Base-by-base conservation (phyloP, 2,888 invertebrate species). In the Pycnomerus fuliginosus region DNA sequence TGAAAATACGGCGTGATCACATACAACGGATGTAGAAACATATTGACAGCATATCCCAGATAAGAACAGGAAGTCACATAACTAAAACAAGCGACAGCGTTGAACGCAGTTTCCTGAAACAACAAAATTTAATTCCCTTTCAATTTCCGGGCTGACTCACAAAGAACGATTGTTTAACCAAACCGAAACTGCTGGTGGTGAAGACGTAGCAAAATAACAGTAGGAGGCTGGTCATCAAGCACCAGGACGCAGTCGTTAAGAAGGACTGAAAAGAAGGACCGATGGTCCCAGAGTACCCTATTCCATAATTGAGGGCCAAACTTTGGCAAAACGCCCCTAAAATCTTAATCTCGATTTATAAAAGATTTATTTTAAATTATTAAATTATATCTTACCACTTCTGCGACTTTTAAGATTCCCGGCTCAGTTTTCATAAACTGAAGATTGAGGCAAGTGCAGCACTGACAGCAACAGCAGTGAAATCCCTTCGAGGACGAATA, bases 261-360 rank as follows among this genome's bases (percentile, higher is more conserved):
- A 90, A 87, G 23, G 90, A 83, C 53, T 87, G 85, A 69, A 88
- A 86, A 2, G 90, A 85, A 2, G 84, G 80, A 3, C 91, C 91
- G 67, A 91, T 83, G 10, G 79, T 79, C 47, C 80, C 76, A 0
- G 87, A 84, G 59, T 86, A 84, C 1, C 82, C 78, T 41, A 86
- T 72, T 0, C 92, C 91, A 61, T 85, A 91, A 61, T 86, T 85
- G 35, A 91, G 78, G 5, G 90, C 74, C 41, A 92, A 72, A 38
- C 85, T 87, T 69, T 91, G 90, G 59, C 90, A 90, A 33, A 91
- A 74, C n/a, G 84, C 83, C 15, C 90, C 89, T 55, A 91, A 70
- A 59, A 88, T 74, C 88, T 87, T 69, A 3, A 60, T n/a, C n/a
- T n/a, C n/a, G n/a, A n/a, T n/a, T n/a, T n/a, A n/a, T 63, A 54